Conservation (phyloP, 2,113 vertebrate species). For the Brienomyrus brachyistius region DNA sequence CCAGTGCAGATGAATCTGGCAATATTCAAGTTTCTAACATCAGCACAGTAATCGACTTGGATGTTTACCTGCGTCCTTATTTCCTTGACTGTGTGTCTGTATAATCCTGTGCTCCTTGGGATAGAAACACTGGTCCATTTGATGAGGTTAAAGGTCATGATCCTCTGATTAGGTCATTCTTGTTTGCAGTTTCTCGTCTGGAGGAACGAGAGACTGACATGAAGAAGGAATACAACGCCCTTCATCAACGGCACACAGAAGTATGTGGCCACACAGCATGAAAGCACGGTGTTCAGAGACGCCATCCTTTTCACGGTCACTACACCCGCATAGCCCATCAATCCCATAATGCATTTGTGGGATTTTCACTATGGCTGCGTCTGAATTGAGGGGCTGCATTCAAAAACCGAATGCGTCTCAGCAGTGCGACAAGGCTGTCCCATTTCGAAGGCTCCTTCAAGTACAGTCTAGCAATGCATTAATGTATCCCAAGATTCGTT, state of each 20-base stretch:
- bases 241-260: constrained; percentile 97
- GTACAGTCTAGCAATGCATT: background rate
- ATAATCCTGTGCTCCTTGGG: background rate
- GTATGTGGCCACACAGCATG: constrained; percentile 45
- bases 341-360: background rate
- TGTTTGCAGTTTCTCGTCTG: constrained; percentile 74
- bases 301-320: background rate
- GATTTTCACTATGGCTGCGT: background rate
- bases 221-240: constrained; percentile 96
- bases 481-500: background rate
- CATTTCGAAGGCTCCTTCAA: background rate
- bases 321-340: background rate
- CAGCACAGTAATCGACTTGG: background rate
- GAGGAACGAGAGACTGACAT: constrained; percentile 93
- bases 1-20: background rate
- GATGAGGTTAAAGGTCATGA: background rate
- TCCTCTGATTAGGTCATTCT: background rate
- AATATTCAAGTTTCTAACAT: background rate
- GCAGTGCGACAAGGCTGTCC: background rate
- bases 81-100: background rate
- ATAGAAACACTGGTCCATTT: background rate
- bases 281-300: background rate
- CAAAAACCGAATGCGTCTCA: background rate
- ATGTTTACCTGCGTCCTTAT: background rate
- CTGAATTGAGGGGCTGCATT: background rate